Percentiles rank a stretch among this genome's conserved stretches.
phyloP scores from a whole-genome alignment of 2,888 invertebrate genomes.

The Saturnia japonica region DNA sequence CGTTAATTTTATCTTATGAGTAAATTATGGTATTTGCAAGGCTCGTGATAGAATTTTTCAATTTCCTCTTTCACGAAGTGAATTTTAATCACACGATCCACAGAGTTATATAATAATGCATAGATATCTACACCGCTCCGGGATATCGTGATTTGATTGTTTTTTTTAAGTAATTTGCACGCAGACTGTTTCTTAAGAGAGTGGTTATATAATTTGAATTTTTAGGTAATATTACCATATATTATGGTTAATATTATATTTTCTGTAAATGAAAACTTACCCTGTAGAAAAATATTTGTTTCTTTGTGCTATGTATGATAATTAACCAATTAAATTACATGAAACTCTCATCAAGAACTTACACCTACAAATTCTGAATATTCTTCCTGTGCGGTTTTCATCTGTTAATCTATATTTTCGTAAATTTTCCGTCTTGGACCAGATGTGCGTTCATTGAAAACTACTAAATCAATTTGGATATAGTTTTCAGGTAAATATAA shows the following conservation, averaged over 20 bases:
- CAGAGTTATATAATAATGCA: background rate
- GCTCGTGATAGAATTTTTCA: background rate
- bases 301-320: background rate
- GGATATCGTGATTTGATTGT: background rate
- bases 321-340: background rate
- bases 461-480: background rate
- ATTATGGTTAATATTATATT: no score
- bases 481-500: no score
- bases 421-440: background rate
- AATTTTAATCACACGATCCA: slow-evolving; percentile 8
- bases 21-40: background rate
- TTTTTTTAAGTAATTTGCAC: background rate
- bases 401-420: background rate
- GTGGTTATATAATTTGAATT: no score
- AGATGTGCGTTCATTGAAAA: background rate
- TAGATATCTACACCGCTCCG: background rate
- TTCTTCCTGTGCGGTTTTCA: background rate
- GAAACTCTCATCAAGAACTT: background rate
- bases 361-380: background rate
- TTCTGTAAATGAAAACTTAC: background rate
- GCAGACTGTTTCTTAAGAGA: background rate
- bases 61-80: background rate
- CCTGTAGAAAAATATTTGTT: background rate
- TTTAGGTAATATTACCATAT: no score
- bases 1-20: background rate